These are phyloP conservation scores for Cyanoderma ruficeps DNA, from an alignment of 2,113 vertebrate species.

Conservation along the genomic window DNA sequence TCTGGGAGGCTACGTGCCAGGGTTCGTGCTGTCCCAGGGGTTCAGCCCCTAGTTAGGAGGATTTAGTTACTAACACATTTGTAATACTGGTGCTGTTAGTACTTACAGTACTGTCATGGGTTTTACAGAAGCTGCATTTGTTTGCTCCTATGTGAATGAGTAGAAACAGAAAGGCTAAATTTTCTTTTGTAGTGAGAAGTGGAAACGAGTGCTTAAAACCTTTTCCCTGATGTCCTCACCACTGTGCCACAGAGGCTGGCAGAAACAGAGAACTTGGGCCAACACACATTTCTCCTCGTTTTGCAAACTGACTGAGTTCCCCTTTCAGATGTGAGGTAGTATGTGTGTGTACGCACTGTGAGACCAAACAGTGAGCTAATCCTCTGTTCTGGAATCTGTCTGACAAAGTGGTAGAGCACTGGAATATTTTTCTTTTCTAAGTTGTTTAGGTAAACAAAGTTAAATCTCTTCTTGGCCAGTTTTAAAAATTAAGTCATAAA, in stretches of 20 bases:
- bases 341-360: neutral
- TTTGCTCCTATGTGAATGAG: neutral
- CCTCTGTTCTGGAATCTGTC: neutral
- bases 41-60: neutral
- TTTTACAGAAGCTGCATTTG: neutral
- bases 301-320: neutral
- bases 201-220: neutral
- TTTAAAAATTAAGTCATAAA: slow-evolving; percentile 21
- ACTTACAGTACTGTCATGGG: neutral
- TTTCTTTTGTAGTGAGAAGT: neutral
- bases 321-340: neutral
- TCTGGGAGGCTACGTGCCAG: slow-evolving; percentile 31
- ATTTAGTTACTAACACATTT: neutral
- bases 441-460: slow-evolving; percentile 34
- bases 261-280: neutral
- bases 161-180: neutral
- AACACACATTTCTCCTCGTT: neutral
- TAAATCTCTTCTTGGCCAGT: neutral
- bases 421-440: neutral
- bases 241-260: neutral
- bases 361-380: neutral
- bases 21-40: neutral
- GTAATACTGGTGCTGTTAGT: neutral
- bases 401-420: neutral
- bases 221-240: neutral